Evolutionary conservation across 2,797 vertebrate genomes (phyloP).

Genomic region (Momotus momota): DNA sequence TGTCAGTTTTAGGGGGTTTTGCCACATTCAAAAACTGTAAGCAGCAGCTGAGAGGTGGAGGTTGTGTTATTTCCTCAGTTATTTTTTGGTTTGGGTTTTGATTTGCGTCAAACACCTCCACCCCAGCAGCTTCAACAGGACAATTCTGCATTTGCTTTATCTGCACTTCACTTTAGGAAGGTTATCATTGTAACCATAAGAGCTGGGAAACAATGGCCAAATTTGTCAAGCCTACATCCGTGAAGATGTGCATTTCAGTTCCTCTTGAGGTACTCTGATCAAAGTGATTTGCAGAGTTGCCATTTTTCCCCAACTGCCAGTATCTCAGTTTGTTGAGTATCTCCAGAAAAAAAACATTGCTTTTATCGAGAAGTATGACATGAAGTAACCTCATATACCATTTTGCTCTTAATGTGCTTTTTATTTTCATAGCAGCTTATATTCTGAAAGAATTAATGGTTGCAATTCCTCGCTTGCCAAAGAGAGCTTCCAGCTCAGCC

Average conservation of each 20-base stretch:
- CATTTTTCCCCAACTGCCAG: neutral
- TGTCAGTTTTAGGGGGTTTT: neutral
- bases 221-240: neutral
- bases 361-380: neutral
- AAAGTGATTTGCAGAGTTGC: neutral
- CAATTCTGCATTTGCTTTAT: neutral
- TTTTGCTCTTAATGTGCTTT: neutral
- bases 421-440: neutral
- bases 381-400: neutral
- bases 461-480: neutral
- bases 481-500: neutral
- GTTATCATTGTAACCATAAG: neutral
- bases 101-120: slow-evolving; percentile 14
- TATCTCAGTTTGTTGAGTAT: neutral
- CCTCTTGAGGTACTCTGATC: neutral
- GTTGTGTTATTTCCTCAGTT: neutral
- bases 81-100: slow-evolving; percentile 2
- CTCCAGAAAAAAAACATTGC: neutral
- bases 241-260: neutral
- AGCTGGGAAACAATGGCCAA: neutral
- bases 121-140: neutral
- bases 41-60: neutral
- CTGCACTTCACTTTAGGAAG: neutral
- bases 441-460: slow-evolving; percentile 2
- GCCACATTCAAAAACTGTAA: neutral